Conservation (phyloP, 2,888 invertebrate genomes). For the Helleia helle region DNA sequence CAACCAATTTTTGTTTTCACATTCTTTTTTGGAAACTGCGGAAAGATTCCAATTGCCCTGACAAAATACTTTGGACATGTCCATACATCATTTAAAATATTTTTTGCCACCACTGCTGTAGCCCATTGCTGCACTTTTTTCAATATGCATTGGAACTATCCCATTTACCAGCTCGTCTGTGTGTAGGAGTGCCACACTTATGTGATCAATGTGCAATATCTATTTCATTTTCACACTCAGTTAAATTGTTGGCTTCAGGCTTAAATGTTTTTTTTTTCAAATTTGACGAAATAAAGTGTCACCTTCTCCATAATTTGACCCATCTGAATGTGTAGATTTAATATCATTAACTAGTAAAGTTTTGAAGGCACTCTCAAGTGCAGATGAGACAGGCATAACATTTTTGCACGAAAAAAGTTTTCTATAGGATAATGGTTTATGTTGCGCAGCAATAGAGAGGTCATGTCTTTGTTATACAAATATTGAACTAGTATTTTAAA, state of each 20-base stretch:
- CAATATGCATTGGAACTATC: slow-evolving; percentile 9
- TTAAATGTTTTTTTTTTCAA: slow-evolving; percentile 15
- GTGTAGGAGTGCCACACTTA: slow-evolving; percentile 10
- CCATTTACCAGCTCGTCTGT: slow-evolving; percentile 8
- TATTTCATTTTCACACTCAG: slow-evolving; percentile 6
- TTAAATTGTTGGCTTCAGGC: background rate
- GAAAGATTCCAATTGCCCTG: slow-evolving; percentile 17
- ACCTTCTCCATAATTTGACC: slow-evolving; percentile 20
- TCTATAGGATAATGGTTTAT: slow-evolving; percentile 13
- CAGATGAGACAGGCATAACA: slow-evolving; percentile 14
- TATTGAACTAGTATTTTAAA: slow-evolving; percentile 4
- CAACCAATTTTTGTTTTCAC: slow-evolving; percentile 16
- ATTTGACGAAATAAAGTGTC: slow-evolving; percentile 13
- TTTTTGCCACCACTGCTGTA: no score
- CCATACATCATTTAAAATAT: no score
- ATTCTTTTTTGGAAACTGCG: slow-evolving; percentile 9
- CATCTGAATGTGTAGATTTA: slow-evolving; percentile 12
- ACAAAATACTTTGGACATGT: no score
- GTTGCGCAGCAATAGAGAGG: slow-evolving; percentile 13
- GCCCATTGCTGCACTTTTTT: slow-evolving; percentile 16
- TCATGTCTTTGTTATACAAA: slow-evolving; percentile 6
- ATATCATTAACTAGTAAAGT: slow-evolving; percentile 16
- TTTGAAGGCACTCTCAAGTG: slow-evolving; percentile 14
- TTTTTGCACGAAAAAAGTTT: slow-evolving; percentile 19
- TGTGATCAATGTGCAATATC: slow-evolving; percentile 7